Evolutionary conservation across 2,113 vertebrate species (phyloP), one percentile per base, ranked within the genome.

Genomic region (Murina feae): DNA sequence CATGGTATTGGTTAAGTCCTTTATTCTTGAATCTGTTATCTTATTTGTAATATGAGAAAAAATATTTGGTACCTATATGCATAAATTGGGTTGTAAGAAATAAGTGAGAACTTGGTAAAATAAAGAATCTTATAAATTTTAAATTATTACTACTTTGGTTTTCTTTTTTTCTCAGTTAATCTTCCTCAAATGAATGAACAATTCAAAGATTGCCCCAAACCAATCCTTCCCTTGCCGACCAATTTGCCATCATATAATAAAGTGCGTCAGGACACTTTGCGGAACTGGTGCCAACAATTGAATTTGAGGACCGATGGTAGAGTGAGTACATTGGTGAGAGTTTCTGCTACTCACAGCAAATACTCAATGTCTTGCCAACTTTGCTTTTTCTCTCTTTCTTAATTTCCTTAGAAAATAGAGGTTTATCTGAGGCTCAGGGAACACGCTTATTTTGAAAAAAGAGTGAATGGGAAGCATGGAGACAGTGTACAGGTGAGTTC

Each of bases 381-480:
- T 88, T 80, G 66, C 93, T 53, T 55, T 87, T 49, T 65, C 53
- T 71, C 83, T 80, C 6, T 42, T 3, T 79, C 32, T 95, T 95
- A 8, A 80, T 90, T 86, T 94, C 87, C 13, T 68, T 83, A 97
- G 97, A 97, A 97, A 93, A 74, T 80, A 44, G 90, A 96, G 0
- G 85, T 97, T 53, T 97, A 97, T 83, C 3, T 51, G 89, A 93
- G 97, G 42, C 89, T 97, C 4, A 96, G 81, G 60, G 32, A 44
- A n/a, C 42, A 91, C 14, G 87, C 39, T 6, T 97, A 94, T 51
- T 71, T 89, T 2, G 72, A 90, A 28, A 91, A 93, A 72, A 25
- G 79, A 49, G 96, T 97, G 49, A 95, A 92, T 95, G 21, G 39
- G 11, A 23, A 39, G 0, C 60, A 16, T 72, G 30, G 9, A 28